phyloP scores from a whole-genome alignment of 1,140 invertebrate genomes.

The Teleogryllus occipitalis region DNA sequence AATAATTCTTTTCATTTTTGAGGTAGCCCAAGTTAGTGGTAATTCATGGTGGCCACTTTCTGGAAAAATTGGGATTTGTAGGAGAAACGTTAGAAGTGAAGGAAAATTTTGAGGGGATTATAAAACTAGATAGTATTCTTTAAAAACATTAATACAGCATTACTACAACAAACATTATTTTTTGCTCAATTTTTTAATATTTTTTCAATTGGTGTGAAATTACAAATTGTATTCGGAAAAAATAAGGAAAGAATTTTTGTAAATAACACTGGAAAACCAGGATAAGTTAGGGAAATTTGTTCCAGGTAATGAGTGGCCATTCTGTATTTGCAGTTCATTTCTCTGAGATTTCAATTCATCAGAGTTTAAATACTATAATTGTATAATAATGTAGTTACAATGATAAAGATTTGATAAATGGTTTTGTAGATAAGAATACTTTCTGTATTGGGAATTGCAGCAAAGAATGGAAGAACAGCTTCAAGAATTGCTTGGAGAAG shows the following conservation, averaged over 20 bases:
- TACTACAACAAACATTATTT: too few relatives aligned
- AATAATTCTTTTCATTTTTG: neutral
- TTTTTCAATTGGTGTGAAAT: too few relatives aligned
- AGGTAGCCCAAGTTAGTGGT: neutral
- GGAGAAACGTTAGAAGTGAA: too few relatives aligned
- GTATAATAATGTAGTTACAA: neutral
- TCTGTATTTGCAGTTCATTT: neutral
- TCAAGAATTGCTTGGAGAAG: constrained; percentile 68
- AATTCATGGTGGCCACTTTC: neutral
- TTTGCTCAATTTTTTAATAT: too few relatives aligned
- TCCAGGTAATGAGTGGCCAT: too few relatives aligned
- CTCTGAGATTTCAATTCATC: neutral
- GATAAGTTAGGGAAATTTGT: too few relatives aligned
- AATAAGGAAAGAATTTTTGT: too few relatives aligned
- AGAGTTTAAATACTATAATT: neutral
- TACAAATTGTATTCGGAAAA: too few relatives aligned
- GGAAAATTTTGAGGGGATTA: too few relatives aligned
- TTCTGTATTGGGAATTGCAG: constrained; percentile 36
- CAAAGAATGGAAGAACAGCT: constrained; percentile 76
- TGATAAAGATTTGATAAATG: neutral
- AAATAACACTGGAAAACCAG: too few relatives aligned
- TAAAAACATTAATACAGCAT: too few relatives aligned
- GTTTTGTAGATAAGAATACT: neutral
- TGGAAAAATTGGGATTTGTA: neutral
- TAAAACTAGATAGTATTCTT: too few relatives aligned